Conservation (phyloP, 2,888 invertebrate genomes). For the Mimachlamys varia region DNA sequence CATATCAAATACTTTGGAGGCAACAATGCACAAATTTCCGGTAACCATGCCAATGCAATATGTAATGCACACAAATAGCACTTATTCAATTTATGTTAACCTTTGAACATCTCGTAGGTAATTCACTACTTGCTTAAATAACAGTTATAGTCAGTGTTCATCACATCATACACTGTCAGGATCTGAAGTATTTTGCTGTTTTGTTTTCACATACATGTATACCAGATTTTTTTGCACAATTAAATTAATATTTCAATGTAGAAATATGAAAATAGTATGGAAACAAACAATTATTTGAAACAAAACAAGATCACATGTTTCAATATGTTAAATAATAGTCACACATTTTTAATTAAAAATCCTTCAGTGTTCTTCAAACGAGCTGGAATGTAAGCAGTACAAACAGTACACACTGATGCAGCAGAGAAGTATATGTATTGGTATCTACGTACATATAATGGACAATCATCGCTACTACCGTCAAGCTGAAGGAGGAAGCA, state of each 20-base stretch:
- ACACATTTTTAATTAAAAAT: slow-evolving; percentile 14
- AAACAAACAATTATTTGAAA: background rate
- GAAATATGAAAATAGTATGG: background rate
- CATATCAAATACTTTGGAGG: background rate
- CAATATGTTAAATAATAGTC: background rate
- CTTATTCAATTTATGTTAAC: no score
- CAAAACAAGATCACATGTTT: background rate
- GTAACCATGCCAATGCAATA: no score
- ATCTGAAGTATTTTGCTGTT: background rate
- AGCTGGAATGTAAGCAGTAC: slow-evolving; percentile 36
- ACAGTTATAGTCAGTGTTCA: background rate
- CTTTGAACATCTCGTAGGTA: no score
- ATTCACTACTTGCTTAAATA: no score
- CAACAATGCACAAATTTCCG: no score
- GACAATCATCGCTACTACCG: background rate
- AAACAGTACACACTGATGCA: background rate
- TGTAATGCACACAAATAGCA: no score
- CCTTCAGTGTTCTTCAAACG: background rate
- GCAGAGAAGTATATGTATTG: background rate
- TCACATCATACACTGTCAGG: background rate
- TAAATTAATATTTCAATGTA: background rate
- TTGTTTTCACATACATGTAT: background rate
- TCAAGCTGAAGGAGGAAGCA: background rate
- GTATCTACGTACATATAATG: background rate
- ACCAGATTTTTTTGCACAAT: background rate